Base-by-base conservation (phyloP, 2,888 invertebrate species). In the Lycocerus yunnanus region DNA sequence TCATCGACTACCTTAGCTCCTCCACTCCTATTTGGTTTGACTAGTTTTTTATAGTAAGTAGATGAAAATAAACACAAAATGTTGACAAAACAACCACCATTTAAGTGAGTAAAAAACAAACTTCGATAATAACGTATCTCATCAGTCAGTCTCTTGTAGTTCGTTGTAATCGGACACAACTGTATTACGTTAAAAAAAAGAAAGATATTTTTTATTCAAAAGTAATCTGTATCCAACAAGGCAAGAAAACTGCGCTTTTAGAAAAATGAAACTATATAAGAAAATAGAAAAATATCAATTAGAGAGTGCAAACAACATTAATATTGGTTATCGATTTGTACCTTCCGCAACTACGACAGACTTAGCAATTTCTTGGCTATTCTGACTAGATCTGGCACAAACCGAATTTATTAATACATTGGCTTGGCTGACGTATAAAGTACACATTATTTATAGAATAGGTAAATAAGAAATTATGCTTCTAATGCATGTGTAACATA, bases 311-410 rank as follows among this genome's bases (percentile, higher is more conserved):
- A 43, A 43, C 27, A 43, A 43, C 4, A 43, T 43, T 43, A 43
- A 43, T 11, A 43, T 43, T 43, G 27, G 27, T n/a, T 13, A 43
- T 43, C 27, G 27, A 43, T 43, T 4, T 43, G 11, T 43, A 43
- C 27, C 27, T 43, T 43, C n/a, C 27, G 11, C 13, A 43, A 43
- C 27, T 61, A 16, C 16, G 20, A 15, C 15, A 18, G 20, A 16
- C 18, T 71, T 66, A 21, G 24, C 20, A 59, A 21, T 66, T 71
- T 65, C 66, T 65, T 71, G 58, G 18, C 65, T 65, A 66, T 71
- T 71, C 71, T 59, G 66, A 58, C 20, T 71, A 59, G 58, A 71
- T 71, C 71, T 71, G 71, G 71, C 66, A 71, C 71, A 66, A 66
- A 66, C 66, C 24, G 59, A 21, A 16, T n/a, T 58, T 58, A 21